Evolutionary conservation across 1,140 invertebrate genomes (phyloP).

Genomic region (Pseudomyrmex flavicornis): DNA sequence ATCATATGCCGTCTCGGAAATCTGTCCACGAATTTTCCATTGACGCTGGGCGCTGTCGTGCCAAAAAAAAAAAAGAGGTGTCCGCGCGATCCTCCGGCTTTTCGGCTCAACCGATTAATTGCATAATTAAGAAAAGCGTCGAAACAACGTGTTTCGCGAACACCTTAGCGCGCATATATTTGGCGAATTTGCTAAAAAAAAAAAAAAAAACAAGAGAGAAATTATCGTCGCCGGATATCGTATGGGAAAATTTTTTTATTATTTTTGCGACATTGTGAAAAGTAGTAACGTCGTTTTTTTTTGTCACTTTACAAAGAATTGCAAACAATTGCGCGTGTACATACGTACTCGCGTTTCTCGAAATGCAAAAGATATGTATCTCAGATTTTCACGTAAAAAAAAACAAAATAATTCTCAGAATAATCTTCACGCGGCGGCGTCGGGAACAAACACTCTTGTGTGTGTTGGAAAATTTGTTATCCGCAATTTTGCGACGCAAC

Average conservation of each 20-base stretch:
- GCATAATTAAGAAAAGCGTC: slow-evolving; percentile 61
- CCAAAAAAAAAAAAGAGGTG: slow-evolving; percentile 12
- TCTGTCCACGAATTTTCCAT: slow-evolving; percentile 78
- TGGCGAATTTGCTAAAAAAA: background rate
- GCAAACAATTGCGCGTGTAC: background rate
- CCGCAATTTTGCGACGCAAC: too few relatives aligned
- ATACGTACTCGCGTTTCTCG: background rate
- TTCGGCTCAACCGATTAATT: slow-evolving; percentile 45
- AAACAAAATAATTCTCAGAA: background rate
- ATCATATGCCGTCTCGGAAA: slow-evolving; percentile 73
- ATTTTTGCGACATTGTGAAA: background rate
- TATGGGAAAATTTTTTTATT: background rate
- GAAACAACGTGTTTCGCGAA: slow-evolving; percentile 45
- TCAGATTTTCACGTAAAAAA: background rate
- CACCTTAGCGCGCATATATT: slow-evolving; percentile 1
- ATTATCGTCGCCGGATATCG: background rate
- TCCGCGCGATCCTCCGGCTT: slow-evolving; percentile 36
- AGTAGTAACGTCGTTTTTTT: background rate
- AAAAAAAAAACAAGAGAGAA: background rate
- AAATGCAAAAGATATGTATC: too few relatives aligned
- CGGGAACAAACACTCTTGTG: background rate
- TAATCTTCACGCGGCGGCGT: background rate
- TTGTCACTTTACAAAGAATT: background rate
- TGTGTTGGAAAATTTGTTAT: too few relatives aligned
- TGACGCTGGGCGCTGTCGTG: slow-evolving; percentile 74